A percentile compares a stretch with the other conserved stretches of the same genome.
Evolutionary conservation across 1,140 invertebrate genomes (phyloP).

Genomic region (Andricus grossulariae): DNA sequence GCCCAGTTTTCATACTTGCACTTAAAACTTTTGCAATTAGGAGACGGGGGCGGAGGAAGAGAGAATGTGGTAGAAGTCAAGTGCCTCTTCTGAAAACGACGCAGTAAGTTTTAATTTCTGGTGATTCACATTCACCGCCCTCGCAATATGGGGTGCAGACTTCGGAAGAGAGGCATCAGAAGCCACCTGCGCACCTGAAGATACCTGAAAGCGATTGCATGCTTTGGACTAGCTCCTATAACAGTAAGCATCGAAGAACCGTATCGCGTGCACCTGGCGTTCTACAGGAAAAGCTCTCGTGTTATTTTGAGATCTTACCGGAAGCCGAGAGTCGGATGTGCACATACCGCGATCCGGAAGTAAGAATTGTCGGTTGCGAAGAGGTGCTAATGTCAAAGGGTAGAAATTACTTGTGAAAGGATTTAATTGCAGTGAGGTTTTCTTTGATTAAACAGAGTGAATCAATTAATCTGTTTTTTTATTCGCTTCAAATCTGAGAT

Average conservation of each 20-base stretch:
- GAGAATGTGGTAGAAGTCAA: background rate
- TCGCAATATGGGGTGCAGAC: background rate
- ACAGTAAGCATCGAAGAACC: slow-evolving; percentile 63
- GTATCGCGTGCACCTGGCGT: slow-evolving; percentile 56
- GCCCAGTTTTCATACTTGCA: too few relatives aligned
- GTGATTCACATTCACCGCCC: background rate
- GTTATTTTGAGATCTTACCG: background rate
- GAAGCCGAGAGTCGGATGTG: background rate
- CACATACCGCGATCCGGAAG: background rate
- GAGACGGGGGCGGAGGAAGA: background rate
- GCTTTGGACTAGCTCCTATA: slow-evolving; percentile 50
- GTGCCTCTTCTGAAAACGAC: background rate
- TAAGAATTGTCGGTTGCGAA: background rate
- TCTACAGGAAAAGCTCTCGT: background rate
- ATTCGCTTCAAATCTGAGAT: too few relatives aligned
- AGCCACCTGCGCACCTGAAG: slow-evolving; percentile 53
- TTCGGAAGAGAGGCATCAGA: background rate
- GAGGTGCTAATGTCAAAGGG: too few relatives aligned
- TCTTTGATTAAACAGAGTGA: too few relatives aligned
- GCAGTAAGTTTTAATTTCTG: background rate
- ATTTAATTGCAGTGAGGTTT: too few relatives aligned
- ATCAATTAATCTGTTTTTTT: too few relatives aligned
- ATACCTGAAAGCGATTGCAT: slow-evolving; percentile 62
- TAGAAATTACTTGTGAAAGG: too few relatives aligned
- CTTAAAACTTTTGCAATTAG: background rate